These are phyloP conservation scores for Drosophila ercepeae DNA, from an alignment of 1,140 invertebrate genomes.

Conservation along the genomic window DNA sequence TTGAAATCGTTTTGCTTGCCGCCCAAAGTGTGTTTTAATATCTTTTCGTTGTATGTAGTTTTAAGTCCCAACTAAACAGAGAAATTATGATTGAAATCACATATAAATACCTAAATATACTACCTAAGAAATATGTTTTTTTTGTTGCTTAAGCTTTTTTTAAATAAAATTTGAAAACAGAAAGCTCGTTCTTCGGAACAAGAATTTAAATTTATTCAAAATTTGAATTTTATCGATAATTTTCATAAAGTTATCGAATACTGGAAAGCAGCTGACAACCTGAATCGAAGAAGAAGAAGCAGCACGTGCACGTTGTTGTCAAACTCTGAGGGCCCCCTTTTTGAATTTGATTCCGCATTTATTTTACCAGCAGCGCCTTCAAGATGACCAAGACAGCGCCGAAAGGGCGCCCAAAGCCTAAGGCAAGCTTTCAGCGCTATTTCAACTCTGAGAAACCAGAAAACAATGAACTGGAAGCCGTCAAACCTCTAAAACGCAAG, in stretches of 20 bases:
- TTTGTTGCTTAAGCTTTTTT: neutral
- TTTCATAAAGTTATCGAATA: neutral
- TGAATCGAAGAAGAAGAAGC: conserved; percentile 31
- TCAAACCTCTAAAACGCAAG: conserved; percentile 40
- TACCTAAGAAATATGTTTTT: neutral
- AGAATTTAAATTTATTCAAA: too few species aligned
- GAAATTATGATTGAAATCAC: neutral
- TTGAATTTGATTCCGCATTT: neutral
- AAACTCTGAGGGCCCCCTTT: conserved; percentile 1
- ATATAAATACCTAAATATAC: neutral
- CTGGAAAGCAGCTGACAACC: conserved; percentile 8
- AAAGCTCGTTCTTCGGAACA: too few species aligned
- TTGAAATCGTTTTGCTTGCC: conserved; percentile 57
- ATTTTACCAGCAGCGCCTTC: neutral
- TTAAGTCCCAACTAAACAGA: neutral
- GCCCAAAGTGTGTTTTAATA: conserved; percentile 65
- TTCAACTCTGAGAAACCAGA: conserved; percentile 27
- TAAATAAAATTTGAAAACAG: neutral
- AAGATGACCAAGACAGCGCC: conserved; percentile 51
- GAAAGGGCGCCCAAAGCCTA: conserved; percentile 47
- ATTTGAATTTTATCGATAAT: neutral
- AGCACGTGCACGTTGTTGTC: conserved; percentile 43
- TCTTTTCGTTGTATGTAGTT: conserved; percentile 45
- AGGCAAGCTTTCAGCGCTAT: conserved; percentile 37
- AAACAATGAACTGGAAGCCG: conserved; percentile 11